Evolutionary conservation across 2,113 vertebrate species (phyloP).

Genomic region (Tangachromis dhanisi): DNA sequence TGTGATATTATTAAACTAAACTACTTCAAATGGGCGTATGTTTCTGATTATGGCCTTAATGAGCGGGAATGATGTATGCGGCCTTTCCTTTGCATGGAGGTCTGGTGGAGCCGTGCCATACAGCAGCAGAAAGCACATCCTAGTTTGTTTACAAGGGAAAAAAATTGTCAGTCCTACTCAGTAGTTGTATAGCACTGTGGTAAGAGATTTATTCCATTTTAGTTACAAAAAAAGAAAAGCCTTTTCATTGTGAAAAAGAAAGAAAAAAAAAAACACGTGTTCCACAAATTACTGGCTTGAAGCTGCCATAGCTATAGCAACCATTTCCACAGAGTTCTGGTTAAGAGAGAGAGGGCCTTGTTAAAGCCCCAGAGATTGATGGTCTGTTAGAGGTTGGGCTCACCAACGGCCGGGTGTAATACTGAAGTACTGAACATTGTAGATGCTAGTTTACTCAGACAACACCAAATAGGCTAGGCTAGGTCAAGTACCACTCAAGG

Average conservation of each 20-base stretch:
- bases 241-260: conserved; percentile 31
- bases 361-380: conserved; percentile 69
- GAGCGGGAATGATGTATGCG: conserved; percentile 56
- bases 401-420: background rate
- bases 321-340: conserved; percentile 67
- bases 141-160: conserved; percentile 43
- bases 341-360: conserved; percentile 54
- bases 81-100: conserved; percentile 43
- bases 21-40: conserved; percentile 63
- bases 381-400: conserved; percentile 33
- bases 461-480: conserved; percentile 6
- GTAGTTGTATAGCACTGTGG: conserved; percentile 1
- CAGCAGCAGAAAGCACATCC: conserved; percentile 40
- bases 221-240: conserved; percentile 1
- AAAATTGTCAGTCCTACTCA: background rate
- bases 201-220: conserved; percentile 37
- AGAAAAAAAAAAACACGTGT: conserved; percentile 40
- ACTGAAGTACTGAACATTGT: conserved; percentile 1
- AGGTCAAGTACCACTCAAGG: conserved; percentile 58
- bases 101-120: conserved; percentile 47
- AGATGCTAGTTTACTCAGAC: conserved; percentile 39
- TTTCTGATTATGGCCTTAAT: conserved; percentile 60
- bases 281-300: conserved; percentile 63
- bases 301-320: conserved; percentile 63
- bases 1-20: conserved; percentile 71